phyloP scores from a whole-genome alignment of 2,888 invertebrate species.

The Eristalinus sepulchralis region DNA sequence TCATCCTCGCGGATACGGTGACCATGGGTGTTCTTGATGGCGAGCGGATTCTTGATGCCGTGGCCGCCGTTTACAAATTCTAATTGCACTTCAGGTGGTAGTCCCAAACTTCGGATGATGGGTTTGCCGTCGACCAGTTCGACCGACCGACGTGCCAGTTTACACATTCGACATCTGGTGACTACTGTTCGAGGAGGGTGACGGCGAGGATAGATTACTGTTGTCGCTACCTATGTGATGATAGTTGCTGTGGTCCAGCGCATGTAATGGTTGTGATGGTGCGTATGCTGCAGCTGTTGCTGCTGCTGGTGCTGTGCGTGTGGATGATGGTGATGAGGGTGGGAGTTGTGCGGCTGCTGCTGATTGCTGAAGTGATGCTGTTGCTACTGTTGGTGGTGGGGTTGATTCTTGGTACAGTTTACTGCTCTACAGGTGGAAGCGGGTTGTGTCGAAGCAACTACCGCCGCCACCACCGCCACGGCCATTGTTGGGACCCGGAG shows the following conservation, averaged over 20 bases:
- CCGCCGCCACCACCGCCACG: conserved; percentile 74
- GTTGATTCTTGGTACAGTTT: conserved; percentile 84
- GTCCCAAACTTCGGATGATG: conserved; percentile 90
- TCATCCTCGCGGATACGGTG: conserved; percentile 73
- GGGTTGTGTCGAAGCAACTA: conserved; percentile 68
- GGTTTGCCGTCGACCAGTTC: conserved; percentile 85
- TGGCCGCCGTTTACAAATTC: conserved; percentile 99
- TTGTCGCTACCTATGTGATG: conserved; percentile 80
- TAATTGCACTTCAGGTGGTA: conserved; percentile 92
- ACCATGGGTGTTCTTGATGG: conserved; percentile 86
- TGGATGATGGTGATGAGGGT: conserved; percentile 79
- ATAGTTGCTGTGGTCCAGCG: conserved; percentile 63
- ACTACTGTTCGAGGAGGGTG: conserved; percentile 83
- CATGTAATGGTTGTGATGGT: conserved; percentile 68
- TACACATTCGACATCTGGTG: conserved; percentile 81
- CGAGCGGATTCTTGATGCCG: conserved; percentile 97
- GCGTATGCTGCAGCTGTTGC: conserved; percentile 72
- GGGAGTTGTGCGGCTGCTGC: conserved; percentile 76
- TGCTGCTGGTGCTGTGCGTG: conserved; percentile 73
- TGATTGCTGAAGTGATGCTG: conserved; percentile 76
- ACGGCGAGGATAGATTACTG: conserved; percentile 89
- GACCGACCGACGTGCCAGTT: conserved; percentile 75
- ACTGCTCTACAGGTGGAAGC: conserved; percentile 81
- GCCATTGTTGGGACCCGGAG: conserved; percentile 53
- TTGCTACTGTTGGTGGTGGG: conserved; percentile 83